Conservation (phyloP, 2,113 vertebrate genomes). For the Carlito syrichta region DNA sequence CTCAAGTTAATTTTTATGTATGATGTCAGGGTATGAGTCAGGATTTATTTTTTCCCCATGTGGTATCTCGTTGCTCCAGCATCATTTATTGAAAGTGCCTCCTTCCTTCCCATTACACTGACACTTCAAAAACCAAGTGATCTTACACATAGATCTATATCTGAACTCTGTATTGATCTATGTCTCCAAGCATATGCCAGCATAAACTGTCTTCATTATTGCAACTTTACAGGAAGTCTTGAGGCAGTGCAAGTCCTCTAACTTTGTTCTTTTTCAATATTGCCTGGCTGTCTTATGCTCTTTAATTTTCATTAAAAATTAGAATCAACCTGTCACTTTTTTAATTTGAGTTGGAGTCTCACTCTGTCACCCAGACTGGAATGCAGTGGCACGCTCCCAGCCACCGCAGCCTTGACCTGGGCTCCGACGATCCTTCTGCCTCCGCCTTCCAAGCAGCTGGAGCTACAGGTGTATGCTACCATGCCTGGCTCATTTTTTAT, state of each 20-base stretch:
- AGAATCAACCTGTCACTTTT: not conserved
- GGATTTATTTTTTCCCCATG: not conserved
- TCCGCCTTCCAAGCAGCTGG: too few relatives aligned
- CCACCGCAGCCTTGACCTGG: too few relatives aligned
- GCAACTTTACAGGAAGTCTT: not conserved
- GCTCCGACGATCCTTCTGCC: too few relatives aligned
- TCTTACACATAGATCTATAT: not conserved
- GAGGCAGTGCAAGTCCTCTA: not conserved
- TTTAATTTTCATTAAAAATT: not conserved
- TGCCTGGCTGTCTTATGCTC: not conserved
- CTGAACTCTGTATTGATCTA: not conserved
- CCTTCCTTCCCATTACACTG: not conserved
- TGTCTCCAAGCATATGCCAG: too few relatives aligned
- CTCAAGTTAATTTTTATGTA: not conserved
- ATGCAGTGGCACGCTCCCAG: too few relatives aligned
- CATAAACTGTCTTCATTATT: not conserved
- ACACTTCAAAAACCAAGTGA: not conserved
- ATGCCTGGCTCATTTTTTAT: too few relatives aligned
- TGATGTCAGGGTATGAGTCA: not conserved
- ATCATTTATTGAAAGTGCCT: not conserved
- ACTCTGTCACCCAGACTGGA: too few relatives aligned
- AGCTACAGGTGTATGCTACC: too few relatives aligned
- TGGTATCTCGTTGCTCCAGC: not conserved
- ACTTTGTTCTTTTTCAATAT: not conserved
- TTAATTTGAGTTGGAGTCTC: too few relatives aligned